phyloP scores from a whole-genome alignment of 2,113 vertebrate species.

The Phalacrocorax carbo region DNA sequence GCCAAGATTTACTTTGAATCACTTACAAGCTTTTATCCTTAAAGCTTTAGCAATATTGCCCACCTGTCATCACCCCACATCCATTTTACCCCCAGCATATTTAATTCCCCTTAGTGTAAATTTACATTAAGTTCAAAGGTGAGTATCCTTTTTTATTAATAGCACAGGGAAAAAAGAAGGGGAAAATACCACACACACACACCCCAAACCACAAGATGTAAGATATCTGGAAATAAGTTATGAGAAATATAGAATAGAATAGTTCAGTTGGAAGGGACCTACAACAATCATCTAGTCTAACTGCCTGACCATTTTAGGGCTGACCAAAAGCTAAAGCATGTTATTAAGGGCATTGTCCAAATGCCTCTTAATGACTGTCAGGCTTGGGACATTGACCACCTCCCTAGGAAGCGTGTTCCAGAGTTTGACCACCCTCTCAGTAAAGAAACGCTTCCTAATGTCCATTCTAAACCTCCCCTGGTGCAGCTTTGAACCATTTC shows the following conservation, averaged over 20 bases:
- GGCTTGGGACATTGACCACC: rapidly evolving
- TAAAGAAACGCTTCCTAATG: not conserved
- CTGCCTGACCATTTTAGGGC: not conserved
- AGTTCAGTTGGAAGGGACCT: not conserved
- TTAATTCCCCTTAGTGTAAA: not conserved
- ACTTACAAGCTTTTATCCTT: not conserved
- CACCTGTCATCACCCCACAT: not conserved
- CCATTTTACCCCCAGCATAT: not conserved
- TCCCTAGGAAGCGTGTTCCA: not conserved
- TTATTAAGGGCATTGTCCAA: not conserved
- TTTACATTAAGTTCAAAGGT: not conserved
- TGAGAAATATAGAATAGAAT: not conserved
- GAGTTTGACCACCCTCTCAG: not conserved
- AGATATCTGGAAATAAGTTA: not conserved
- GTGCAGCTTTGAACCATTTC: not conserved
- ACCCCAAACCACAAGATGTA: not conserved
- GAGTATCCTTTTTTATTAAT: not conserved
- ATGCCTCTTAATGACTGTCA: not conserved
- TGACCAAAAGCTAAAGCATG: not conserved
- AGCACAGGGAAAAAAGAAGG: not conserved
- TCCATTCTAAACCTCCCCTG: not conserved
- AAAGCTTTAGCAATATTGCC: not conserved
- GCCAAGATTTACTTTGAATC: not conserved
- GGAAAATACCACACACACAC: not conserved
- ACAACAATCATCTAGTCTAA: not conserved